A percentile compares a stretch with the other conserved stretches of the same genome.
Evolutionary conservation across 2,113 vertebrate species (phyloP).

Genomic region (Clarias gariepinus): DNA sequence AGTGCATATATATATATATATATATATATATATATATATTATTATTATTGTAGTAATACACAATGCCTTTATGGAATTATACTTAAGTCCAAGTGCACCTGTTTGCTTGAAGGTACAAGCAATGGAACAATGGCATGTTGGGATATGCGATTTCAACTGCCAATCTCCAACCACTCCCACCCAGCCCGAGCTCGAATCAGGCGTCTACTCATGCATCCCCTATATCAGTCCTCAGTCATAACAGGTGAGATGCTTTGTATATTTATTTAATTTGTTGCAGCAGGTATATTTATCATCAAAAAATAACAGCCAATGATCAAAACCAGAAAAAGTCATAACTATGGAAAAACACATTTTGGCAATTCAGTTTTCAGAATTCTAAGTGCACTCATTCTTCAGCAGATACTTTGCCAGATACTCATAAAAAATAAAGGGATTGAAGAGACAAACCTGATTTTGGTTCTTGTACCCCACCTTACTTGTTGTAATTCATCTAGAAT

Average conservation of each 20-base stretch:
- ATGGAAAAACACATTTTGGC: neutral
- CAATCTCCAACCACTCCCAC: slow-evolving; percentile 95
- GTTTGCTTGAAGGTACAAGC: slow-evolving; percentile 82
- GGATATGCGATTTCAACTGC: slow-evolving; percentile 98
- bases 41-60: neutral
- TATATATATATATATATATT: neutral
- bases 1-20: neutral
- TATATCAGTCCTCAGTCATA: slow-evolving; percentile 94
- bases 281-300: neutral
- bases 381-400: neutral
- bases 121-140: slow-evolving; percentile 98
- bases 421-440: neutral
- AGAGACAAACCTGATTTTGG: neutral
- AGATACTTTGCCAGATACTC: neutral
- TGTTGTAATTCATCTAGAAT: neutral
- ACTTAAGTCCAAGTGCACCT: too few species aligned
- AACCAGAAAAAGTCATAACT: neutral
- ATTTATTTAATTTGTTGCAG: neutral
- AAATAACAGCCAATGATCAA: neutral
- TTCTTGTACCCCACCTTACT: too few species aligned
- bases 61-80: neutral
- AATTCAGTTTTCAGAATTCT: neutral
- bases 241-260: slow-evolving; percentile 77
- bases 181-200: slow-evolving; percentile 90
- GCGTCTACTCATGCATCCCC: slow-evolving; percentile 93